Percentiles rank a stretch among this genome's conserved stretches.
These are phyloP conservation scores for Cyphomyrus plagiostoma DNA, from an alignment of 2,113 vertebrate genomes.

Conservation along the genomic window DNA sequence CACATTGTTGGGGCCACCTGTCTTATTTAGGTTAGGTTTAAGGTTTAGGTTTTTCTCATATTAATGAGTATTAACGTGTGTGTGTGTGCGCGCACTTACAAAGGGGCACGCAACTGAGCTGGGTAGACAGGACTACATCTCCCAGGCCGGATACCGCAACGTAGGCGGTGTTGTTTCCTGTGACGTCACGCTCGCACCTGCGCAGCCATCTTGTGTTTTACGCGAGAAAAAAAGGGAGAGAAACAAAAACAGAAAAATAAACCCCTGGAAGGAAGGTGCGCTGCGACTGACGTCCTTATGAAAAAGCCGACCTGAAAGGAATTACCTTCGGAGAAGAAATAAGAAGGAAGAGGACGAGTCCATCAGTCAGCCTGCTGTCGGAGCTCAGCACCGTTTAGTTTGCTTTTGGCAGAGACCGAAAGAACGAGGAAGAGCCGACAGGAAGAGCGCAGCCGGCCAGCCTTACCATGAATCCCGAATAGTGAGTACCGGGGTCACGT, in stretches of 20 bases:
- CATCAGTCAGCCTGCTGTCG: neutral
- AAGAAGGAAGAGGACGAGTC: neutral
- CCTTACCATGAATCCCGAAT: conserved; percentile 67
- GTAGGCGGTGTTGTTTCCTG: conserved; percentile 38
- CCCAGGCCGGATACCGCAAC: neutral
- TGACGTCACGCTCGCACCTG: conserved; percentile 68
- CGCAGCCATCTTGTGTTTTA: conserved; percentile 58
- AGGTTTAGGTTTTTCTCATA: neutral
- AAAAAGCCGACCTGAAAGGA: neutral
- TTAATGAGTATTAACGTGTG: neutral
- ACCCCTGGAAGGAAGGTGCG: neutral
- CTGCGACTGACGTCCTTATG: neutral
- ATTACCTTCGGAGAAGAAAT: neutral
- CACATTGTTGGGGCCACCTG: neutral
- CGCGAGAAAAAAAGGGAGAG: conserved; percentile 26
- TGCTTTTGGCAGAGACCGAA: conserved; percentile 36
- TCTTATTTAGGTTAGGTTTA: neutral
- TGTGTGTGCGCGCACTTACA: neutral
- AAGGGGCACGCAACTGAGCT: neutral
- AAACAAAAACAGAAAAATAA: conserved; percentile 18
- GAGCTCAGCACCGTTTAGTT: neutral
- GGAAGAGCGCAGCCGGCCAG: conserved; percentile 30
- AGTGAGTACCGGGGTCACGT: conserved; percentile 51
- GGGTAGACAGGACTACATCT: neutral
- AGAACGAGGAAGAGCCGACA: conserved; percentile 24